A percentile compares a stretch with the other conserved stretches of the same genome.
Conservation (phyloP, 1,140 invertebrate species). For the Maconellicoccus hirsutus region DNA sequence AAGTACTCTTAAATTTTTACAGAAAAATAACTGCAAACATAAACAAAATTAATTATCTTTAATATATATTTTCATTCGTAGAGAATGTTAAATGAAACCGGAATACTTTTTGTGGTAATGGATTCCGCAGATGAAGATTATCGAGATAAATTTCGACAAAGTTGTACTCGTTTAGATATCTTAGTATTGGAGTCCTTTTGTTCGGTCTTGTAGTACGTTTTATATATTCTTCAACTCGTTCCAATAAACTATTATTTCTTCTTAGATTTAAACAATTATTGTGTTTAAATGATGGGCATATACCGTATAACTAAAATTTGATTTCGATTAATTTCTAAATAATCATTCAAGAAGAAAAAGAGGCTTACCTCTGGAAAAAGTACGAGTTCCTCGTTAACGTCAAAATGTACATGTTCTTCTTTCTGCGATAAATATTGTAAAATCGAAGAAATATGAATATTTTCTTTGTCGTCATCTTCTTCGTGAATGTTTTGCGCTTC, state of each 20-base stretch:
- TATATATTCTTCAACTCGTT: not conserved
- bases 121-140: not conserved
- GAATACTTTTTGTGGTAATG: not conserved
- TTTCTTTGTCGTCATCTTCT: not conserved
- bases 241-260: not conserved
- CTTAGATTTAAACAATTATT: not conserved
- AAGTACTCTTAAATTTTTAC: not conserved
- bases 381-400: not conserved
- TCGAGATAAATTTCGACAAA: not conserved
- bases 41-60: not conserved
- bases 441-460: too few species aligned
- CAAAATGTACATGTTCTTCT: not conserved
- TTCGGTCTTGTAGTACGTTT: not conserved
- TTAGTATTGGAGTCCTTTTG: not conserved
- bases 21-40: not conserved
- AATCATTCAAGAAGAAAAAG: too few species aligned
- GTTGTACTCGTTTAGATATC: not conserved
- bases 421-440: not conserved
- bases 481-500: not conserved
- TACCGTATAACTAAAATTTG: not conserved
- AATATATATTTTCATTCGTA: too few species aligned
- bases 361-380: not conserved
- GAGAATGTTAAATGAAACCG: too few species aligned
- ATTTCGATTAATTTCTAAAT: too few species aligned
- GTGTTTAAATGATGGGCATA: not conserved